Conservation (phyloP, 2,113 vertebrate genomes). For the Mirounga angustirostris region DNA sequence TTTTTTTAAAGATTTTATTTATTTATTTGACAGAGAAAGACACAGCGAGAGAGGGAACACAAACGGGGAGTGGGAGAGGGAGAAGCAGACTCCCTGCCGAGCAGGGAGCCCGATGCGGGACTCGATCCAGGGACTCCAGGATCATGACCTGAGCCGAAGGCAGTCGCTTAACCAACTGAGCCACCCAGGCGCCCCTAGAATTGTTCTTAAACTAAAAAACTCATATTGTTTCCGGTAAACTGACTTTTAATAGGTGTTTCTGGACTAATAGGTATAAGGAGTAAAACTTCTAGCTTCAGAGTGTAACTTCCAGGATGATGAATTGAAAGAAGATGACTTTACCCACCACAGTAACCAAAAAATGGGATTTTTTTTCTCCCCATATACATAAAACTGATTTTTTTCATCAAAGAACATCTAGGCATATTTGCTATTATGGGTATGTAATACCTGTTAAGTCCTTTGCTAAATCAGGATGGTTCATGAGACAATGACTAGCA, state of each 20-base stretch:
- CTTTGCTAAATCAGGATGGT: slow-evolving; percentile 98
- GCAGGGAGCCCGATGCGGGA: too few species aligned
- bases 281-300: slow-evolving; percentile 6
- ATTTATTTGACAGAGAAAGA: too few species aligned
- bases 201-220: slow-evolving; percentile 33
- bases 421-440: neutral
- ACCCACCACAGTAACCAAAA: neutral
- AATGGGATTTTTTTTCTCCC: neutral
- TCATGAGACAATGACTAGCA: slow-evolving; percentile 99
- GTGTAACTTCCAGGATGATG: neutral
- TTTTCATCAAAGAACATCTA: neutral
- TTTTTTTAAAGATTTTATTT: too few species aligned
- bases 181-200: neutral
- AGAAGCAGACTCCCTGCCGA: too few species aligned
- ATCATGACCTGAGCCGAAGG: too few species aligned
- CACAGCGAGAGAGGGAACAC: too few species aligned
- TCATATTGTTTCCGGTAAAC: neutral
- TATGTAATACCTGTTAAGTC: slow-evolving; percentile 95
- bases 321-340: neutral
- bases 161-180: too few species aligned
- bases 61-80: too few species aligned
- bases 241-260: neutral
- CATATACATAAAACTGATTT: neutral
- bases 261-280: neutral
- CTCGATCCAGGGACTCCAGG: too few species aligned